These are phyloP conservation scores for Engraulis encrasicolus DNA, from an alignment of 2,113 vertebrate species.

Conservation along the genomic window DNA sequence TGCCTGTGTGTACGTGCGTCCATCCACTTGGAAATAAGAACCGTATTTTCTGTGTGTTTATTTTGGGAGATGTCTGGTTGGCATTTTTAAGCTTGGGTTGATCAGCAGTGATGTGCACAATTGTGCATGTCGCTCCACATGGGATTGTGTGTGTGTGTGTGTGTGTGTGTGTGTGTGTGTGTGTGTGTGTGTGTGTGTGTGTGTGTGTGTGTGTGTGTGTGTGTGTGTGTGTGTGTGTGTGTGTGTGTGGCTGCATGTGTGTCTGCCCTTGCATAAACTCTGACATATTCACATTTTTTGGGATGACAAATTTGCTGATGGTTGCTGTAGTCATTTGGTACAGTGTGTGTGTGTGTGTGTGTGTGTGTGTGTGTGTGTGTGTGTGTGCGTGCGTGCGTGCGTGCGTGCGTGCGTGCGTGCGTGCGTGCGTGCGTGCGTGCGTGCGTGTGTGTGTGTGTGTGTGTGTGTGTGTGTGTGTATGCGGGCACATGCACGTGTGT, in stretches of 20 bases:
- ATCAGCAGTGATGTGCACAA: no score
- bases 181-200: background rate
- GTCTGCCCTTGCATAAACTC: background rate
- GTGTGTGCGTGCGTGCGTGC: background rate
- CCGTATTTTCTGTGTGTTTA: no score
- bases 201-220: background rate
- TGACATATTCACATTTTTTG: background rate
- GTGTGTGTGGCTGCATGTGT: background rate
- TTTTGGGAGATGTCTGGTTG: no score
- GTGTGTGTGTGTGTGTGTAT: background rate
- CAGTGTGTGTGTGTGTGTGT: background rate
- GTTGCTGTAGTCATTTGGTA: background rate
- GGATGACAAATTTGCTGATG: background rate
- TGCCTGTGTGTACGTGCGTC: no score
- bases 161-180: background rate
- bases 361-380: background rate
- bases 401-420: background rate
- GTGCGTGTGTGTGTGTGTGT: background rate
- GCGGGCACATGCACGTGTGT: background rate
- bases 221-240: background rate
- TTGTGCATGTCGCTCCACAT: no score
- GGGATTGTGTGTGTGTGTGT: background rate
- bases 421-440: no score
- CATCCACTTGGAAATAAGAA: no score
- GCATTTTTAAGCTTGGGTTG: no score